Percentiles rank a stretch among this genome's conserved stretches.
Conservation (phyloP, 1,140 invertebrate genomes). For the Drosophila sp. region DNA sequence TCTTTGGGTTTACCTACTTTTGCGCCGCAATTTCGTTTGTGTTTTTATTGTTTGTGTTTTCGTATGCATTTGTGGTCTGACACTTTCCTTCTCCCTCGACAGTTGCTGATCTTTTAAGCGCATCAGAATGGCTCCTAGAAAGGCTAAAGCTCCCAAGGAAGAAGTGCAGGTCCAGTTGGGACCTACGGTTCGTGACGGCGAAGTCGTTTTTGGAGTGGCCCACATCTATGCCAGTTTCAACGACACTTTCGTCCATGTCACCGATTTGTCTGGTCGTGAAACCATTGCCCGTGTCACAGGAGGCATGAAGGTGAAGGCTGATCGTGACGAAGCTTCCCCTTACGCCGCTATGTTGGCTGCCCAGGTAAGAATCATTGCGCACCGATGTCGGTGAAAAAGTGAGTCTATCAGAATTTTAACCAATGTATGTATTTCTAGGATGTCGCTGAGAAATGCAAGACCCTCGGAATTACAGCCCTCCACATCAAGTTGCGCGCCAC, state of each 20-base stretch:
- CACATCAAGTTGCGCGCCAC: conserved; percentile 99
- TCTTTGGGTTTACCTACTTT: neutral
- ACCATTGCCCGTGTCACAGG: conserved; percentile 99
- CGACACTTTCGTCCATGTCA: conserved; percentile 99
- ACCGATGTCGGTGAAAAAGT: neutral
- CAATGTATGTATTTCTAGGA: conserved; percentile 87
- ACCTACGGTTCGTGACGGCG: conserved; percentile 98
- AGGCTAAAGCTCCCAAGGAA: conserved; percentile 98
- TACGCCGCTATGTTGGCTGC: conserved; percentile 99
- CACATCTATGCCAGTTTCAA: conserved; percentile 99
- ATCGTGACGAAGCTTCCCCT: conserved; percentile 99
- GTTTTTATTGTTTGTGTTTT: conserved; percentile 53
- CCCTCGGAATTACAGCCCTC: conserved; percentile 97
- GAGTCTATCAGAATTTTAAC: neutral
- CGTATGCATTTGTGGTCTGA: conserved; percentile 23
- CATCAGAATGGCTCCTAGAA: conserved; percentile 95
- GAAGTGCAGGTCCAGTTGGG: conserved; percentile 98
- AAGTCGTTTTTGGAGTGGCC: conserved; percentile 99
- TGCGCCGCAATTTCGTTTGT: conserved; percentile 43
- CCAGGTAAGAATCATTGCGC: conserved; percentile 87
- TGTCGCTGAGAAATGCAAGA: conserved; percentile 99
- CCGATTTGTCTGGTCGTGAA: conserved; percentile 99
- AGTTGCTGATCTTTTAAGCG: conserved; percentile 50
- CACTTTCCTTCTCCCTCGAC: conserved; percentile 24
- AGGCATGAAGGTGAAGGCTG: conserved; percentile 99